A percentile compares a stretch with the other conserved stretches of the same genome.
Evolutionary conservation across 2,888 invertebrate genomes (phyloP).

Genomic region (Caenorhabditis japonica): DNA sequence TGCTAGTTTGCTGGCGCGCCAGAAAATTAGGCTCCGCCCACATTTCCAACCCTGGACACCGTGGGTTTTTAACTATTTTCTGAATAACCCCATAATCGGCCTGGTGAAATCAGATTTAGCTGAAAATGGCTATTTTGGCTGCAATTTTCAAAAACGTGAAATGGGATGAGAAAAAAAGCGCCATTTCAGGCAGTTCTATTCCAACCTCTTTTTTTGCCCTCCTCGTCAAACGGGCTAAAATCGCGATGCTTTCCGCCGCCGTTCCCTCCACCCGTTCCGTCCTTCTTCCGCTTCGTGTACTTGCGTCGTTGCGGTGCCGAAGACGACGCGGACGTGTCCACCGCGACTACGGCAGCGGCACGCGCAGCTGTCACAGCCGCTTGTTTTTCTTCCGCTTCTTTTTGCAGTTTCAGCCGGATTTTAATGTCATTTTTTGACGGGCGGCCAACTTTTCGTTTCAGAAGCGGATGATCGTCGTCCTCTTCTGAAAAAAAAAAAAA

Average conservation of each 20-base stretch:
- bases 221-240: slow-evolving; percentile 38
- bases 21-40: too few species aligned
- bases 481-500: slow-evolving; percentile 17
- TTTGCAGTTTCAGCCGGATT: slow-evolving; percentile 46
- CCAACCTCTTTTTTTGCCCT: slow-evolving; percentile 35
- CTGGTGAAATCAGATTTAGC: too few species aligned
- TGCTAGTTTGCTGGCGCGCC: too few species aligned
- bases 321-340: background rate
- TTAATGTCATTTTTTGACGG: slow-evolving; percentile 53
- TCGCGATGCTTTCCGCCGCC: slow-evolving; percentile 22
- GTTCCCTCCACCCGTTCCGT: slow-evolving; percentile 12
- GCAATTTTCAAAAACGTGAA: too few species aligned
- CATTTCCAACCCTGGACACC: too few species aligned
- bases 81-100: too few species aligned
- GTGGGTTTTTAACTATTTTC: too few species aligned
- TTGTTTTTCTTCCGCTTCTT: slow-evolving; percentile 32
- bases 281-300: slow-evolving; percentile 60
- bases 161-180: too few species aligned
- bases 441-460: slow-evolving; percentile 52
- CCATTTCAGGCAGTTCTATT: too few species aligned
- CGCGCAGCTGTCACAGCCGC: slow-evolving; percentile 22
- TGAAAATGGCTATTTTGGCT: too few species aligned
- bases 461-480: slow-evolving; percentile 24
- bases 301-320: slow-evolving; percentile 34
- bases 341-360: background rate